Evolutionary conservation across 1,140 invertebrate genomes (phyloP), one percentile per base, ranked within the genome.

Genomic region (Trigoniulus corallinus): DNA sequence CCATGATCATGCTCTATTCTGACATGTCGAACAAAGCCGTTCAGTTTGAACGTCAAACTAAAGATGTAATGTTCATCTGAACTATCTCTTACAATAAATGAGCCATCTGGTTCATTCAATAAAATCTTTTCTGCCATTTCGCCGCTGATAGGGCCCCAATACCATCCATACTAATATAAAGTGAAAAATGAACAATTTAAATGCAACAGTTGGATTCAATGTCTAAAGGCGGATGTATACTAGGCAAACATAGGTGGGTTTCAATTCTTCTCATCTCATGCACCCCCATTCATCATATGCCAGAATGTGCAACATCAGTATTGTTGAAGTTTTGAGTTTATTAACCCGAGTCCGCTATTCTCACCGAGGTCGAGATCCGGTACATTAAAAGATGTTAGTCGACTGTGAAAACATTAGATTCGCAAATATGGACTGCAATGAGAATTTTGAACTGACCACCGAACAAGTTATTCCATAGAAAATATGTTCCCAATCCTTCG

Each of bases 121-220:
- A 98, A 71, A 55, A 95, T 82, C 67, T 88, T 87, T 66, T 96
- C 92, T 1, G 92, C 92, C 51, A 84, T 82, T 67, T 93, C 88
- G 45, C 88, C 86, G 50, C 86, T 89, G 60, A 97, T 78, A 41
- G 92, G 91, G 57, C 93, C 93, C 92, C 92, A 98, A 67, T 98
- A 98, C 92, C 92, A 96, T 40, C 88, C 88, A 69, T 86, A 89
- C 88, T 94, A 62, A n/a, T n/a, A n/a, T n/a, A n/a, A n/a, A n/a
- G n/a, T n/a, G n/a, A 54, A 76, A 74, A 39, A 54, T 59, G 20
- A 52, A 47, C 20, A 48, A 50, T 43, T 50, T n/a, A 24, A 15
- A 25, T 51, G n/a, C 26, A 2, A 44, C 15, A 27, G 1, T 13
- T 20, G 40, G 1, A 50, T 46, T 15, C 48, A 15, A 50, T 18